phyloP scores from a whole-genome alignment of 2,113 vertebrate species.

The Struthidea cinerea region DNA sequence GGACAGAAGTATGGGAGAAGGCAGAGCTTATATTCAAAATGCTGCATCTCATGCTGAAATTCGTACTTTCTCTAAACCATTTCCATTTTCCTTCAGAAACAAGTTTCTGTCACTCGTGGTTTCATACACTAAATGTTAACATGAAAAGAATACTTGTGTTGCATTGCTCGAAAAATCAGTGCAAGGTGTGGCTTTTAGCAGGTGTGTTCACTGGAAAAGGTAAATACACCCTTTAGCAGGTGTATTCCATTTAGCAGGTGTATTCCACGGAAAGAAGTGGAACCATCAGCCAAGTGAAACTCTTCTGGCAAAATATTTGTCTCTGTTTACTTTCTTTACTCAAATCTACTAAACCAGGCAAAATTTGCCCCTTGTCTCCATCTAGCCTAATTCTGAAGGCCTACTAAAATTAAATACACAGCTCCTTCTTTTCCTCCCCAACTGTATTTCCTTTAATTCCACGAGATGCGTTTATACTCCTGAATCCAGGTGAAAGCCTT shows the following conservation, averaged over 20 bases:
- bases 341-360: background rate
- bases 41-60: background rate
- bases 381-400: background rate
- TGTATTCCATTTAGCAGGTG: background rate
- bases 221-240: background rate
- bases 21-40: background rate
- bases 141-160: fast-evolving
- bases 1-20: background rate
- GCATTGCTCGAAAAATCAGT: background rate
- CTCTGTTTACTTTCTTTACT: background rate
- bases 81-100: background rate
- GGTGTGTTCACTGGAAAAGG: background rate
- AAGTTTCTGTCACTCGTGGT: background rate
- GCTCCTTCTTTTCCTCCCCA: background rate
- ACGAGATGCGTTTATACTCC: background rate
- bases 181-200: background rate
- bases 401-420: background rate
- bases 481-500: background rate
- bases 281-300: background rate
- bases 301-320: background rate
- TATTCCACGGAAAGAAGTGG: background rate
- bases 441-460: background rate
- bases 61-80: background rate
- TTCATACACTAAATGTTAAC: background rate
- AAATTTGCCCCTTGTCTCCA: background rate